Evolutionary conservation across 2,113 vertebrate genomes (phyloP), one percentile per base, ranked within the genome.

Genomic region (pig (Sus scrofa)): DNA sequence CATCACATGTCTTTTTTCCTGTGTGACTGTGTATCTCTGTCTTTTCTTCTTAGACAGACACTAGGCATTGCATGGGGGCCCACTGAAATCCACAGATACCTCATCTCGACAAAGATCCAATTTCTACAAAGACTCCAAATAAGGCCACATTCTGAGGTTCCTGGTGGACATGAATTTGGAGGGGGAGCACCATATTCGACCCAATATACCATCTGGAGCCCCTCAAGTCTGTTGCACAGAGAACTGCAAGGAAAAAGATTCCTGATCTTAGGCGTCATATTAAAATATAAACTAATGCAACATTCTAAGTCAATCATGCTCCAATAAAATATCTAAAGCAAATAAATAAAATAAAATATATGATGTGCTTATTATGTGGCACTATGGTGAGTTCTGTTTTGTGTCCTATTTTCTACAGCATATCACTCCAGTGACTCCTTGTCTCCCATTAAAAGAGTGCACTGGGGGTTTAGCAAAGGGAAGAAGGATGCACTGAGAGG

Each of bases 361-460:
- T 3, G 37, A 34, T 10, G 3, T 32, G 11, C 15, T 52, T 20
- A 7, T 52, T 52, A 2, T 11, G 8, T 11, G 27, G 11, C 6
- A 24, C 27, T 58, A 5, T 12, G 62, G 70, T 77, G 60, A 52
- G 19, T 52, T 89, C 34, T 93, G 44, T 58, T 37, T 3, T 10
- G 39, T 37, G 52, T 1, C 39, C 26, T 22, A 13, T 44, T 16
- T 52, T 79, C 32, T 60, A 0, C 0, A 20, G 56, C 7, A 1
- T 10, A 14, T 32, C 15, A 58, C 50, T 85, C 58, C 14, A 22
- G 7, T 6, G 52, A 63, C 5, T 1, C 32, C 4, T 39, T 34
- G 4, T 73, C 65, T 37, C 34, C 6, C 3, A 1, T 7, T 16
- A 73, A 62, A 3, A 1, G 0, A 37, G 60, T 34, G 3, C 10